phyloP scores from a whole-genome alignment of 2,888 invertebrate genomes.

The Pyrochroa serraticornis region DNA sequence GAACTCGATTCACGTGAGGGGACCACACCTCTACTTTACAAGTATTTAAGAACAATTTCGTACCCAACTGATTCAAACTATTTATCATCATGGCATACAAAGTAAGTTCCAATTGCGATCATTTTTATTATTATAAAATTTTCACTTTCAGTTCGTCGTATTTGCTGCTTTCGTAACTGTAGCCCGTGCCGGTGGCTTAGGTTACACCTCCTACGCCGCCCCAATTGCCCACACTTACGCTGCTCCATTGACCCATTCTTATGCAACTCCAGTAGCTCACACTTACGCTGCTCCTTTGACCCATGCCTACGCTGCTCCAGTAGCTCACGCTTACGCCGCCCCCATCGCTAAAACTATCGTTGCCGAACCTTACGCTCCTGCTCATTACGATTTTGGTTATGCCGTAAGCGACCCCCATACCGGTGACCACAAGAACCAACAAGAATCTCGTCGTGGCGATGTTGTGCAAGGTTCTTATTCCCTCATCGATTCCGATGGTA shows the following conservation, averaged over 20 bases:
- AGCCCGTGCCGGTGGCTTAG: conserved; percentile 21
- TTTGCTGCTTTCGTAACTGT: conserved; percentile 41
- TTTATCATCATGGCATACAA: too few relatives aligned
- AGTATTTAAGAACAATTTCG: too few relatives aligned
- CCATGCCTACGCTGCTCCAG: conserved; percentile 35
- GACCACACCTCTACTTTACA: too few relatives aligned
- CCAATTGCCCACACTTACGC: conserved; percentile 45
- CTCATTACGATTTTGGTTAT: conserved; percentile 49
- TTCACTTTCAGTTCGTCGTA: conserved; percentile 38
- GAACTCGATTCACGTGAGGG: too few relatives aligned
- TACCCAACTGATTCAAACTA: too few relatives aligned
- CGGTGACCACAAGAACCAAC: conserved; percentile 62
- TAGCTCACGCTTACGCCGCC: conserved; percentile 20
- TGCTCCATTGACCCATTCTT: conserved; percentile 21
- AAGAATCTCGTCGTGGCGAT: conserved; percentile 61
- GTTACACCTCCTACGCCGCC: conserved; percentile 37
- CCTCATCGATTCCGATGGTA: conserved; percentile 62
- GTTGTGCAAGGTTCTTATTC: conserved; percentile 61
- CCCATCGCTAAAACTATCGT: conserved; percentile 36
- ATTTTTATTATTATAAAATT: conserved; percentile 8
- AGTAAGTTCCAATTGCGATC: too few relatives aligned
- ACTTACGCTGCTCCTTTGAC: conserved; percentile 46
- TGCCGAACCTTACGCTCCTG: conserved; percentile 60
- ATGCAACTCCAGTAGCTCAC: conserved; percentile 47
- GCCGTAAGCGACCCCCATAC: conserved; percentile 45